Evolutionary conservation across 2,888 invertebrate species (phyloP).

Genomic region (Tryphoninae sp.): DNA sequence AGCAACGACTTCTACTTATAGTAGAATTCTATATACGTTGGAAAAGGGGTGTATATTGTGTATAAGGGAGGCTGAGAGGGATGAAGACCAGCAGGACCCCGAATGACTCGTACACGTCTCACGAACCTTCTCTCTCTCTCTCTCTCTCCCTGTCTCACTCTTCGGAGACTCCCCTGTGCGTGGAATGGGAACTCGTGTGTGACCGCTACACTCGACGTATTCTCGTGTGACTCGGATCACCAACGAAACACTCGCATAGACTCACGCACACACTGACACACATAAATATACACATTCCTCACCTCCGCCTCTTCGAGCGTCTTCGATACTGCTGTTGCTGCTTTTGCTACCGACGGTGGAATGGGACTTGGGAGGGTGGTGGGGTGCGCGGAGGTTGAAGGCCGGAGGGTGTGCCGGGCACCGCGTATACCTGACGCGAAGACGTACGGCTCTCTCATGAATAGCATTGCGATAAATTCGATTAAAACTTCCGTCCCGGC

Average conservation of each 20-base stretch:
- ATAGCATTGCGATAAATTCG: constrained; percentile 81
- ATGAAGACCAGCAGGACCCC: constrained; percentile 13
- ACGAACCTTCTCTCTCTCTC: constrained; percentile 28
- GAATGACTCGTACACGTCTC: constrained; percentile 36
- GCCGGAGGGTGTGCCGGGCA: constrained; percentile 65
- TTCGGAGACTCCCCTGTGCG: constrained; percentile 30
- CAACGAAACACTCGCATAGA: constrained; percentile 38
- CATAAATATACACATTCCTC: constrained; percentile 23
- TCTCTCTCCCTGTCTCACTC: not conserved
- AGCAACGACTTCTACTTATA: constrained; percentile 43
- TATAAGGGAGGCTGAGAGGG: not conserved
- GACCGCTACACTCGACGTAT: constrained; percentile 59
- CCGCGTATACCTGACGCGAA: constrained; percentile 75
- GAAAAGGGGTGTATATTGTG: constrained; percentile 4
- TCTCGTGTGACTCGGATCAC: constrained; percentile 47
- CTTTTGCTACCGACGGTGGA: constrained; percentile 47
- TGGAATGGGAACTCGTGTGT: constrained; percentile 59
- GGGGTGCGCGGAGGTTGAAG: constrained; percentile 25
- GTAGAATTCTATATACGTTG: constrained; percentile 11
- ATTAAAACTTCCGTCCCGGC: constrained; percentile 78
- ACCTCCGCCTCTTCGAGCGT: constrained; percentile 11
- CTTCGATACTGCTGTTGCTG: constrained; percentile 28
- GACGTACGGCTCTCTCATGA: constrained; percentile 79
- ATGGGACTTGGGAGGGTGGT: constrained; percentile 37
- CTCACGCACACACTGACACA: constrained; percentile 7